These are phyloP conservation scores for Pyxicephalus adspersus DNA, from an alignment of 2,113 vertebrate species.

Conservation along the genomic window DNA sequence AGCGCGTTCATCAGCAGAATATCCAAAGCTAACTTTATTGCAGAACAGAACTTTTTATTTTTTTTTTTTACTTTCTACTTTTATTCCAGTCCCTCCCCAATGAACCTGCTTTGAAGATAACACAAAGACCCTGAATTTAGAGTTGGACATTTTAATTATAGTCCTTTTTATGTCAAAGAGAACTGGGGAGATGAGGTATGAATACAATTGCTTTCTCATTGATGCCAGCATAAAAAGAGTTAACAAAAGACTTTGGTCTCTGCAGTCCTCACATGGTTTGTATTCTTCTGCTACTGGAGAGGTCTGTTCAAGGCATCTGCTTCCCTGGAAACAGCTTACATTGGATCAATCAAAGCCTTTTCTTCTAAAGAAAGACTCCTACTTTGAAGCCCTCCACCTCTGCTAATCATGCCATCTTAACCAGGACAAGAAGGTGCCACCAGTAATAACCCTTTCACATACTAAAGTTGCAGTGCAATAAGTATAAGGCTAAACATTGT, in stretches of 20 bases:
- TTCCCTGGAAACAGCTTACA: conserved; percentile 85
- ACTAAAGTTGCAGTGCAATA: background rate
- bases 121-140: conserved; percentile 35
- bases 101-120: conserved; percentile 51
- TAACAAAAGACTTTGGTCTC: conserved; percentile 57
- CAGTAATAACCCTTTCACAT: conserved; percentile 65
- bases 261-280: conserved; percentile 73
- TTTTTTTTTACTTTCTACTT: conserved; percentile 25
- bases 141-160: conserved; percentile 47
- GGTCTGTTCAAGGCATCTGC: conserved; percentile 79
- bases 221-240: background rate
- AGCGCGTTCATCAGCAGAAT: no score
- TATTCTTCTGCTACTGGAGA: conserved; percentile 75
- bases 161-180: conserved; percentile 26
- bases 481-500: background rate
- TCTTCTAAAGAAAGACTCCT: conserved; percentile 80
- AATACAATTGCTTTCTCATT: conserved; percentile 46
- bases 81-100: conserved; percentile 37
- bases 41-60: conserved; percentile 17
- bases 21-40: conserved; percentile 1
- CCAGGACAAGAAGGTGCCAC: conserved; percentile 73
- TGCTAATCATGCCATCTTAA: conserved; percentile 76
- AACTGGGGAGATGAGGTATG: conserved; percentile 18
- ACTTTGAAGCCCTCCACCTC: conserved; percentile 75
- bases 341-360: conserved; percentile 80